Base-by-base conservation (phyloP, 2,888 invertebrate genomes). In the Xestia c-nigrum region DNA sequence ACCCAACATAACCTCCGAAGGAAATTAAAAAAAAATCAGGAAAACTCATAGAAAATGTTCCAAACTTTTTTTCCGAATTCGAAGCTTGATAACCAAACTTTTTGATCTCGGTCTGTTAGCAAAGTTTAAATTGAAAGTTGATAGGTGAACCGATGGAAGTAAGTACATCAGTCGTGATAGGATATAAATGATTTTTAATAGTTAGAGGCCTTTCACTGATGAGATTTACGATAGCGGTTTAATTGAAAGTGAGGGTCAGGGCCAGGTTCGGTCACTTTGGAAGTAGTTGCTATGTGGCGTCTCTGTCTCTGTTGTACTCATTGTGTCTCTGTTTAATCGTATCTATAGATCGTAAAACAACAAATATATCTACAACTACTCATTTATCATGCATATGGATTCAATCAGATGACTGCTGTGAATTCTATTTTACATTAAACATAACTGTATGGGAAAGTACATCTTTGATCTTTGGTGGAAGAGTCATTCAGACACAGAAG, bases 111-210 rank as follows among this genome's bases (percentile, higher is more conserved):
- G 72, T 82, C 66, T 77, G 61, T 77, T 76, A 47, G 72, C 40
- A 38, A 83, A 86, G 69, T 83, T 75, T 74, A 82, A 86, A 86
- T 87, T 83, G 78, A 83, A 85, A 75, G 67, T 61, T 71, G 69
- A 77, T 74, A 74, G 70, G 66, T 55, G 73, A 57, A 66, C 72
- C 59, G 64, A 76, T 80, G 47, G 55, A 64, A 46, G 75, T 64
- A 9, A 16, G n/a, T n/a, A 43, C 43, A 43, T 9, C 65, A 72
- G 61, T 61, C 46, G 16, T 66, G 69, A 38, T 68, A 38, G 21
- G 14, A 50, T 74, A 50, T 74, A 72, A 67, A 24, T 43, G 63
- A 50, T 64, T 73, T 68, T 59, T 63, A 65, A 68, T 73, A 59
- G 63, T 72, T 70, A 66, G n/a, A 73, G 16, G 52, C 59, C 19